A percentile compares a stretch with the other conserved stretches of the same genome.
phyloP scores from a whole-genome alignment of 2,113 vertebrate species.

The Pardalotus punctatus region DNA sequence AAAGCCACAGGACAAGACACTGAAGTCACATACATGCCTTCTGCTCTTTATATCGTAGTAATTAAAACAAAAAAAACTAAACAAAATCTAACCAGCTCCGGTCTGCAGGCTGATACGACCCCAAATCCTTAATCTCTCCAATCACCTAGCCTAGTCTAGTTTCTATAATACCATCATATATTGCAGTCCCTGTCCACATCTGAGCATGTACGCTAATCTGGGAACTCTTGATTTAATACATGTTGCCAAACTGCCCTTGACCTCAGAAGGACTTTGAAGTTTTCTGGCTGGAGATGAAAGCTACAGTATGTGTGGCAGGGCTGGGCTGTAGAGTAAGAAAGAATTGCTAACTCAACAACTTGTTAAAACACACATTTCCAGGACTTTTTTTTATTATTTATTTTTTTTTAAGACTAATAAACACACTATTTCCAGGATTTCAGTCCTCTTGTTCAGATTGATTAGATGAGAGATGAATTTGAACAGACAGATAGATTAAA shows the following conservation, averaged over 20 bases:
- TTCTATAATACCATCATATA: not conserved
- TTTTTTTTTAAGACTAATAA: slow-evolving; percentile 12
- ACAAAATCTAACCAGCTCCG: not conserved
- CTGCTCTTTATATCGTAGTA: not conserved
- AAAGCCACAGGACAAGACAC: not conserved
- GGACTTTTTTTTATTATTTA: not conserved
- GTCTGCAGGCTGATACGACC: not conserved
- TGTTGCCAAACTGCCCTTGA: slow-evolving; percentile 44
- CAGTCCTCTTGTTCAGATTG: slow-evolving; percentile 23
- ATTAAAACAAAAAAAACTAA: not conserved
- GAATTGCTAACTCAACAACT: slow-evolving; percentile 49
- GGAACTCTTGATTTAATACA: slow-evolving; percentile 56
- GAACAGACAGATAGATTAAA: slow-evolving; percentile 62
- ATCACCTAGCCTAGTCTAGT: not conserved
- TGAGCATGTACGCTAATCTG: not conserved
- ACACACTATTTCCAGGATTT: slow-evolving; percentile 36
- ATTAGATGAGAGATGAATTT: slow-evolving; percentile 57
- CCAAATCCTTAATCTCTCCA: slow-evolving; percentile 3
- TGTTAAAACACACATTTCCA: slow-evolving; percentile 45
- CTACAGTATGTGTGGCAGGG: slow-evolving; percentile 38
- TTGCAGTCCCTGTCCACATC: slow-evolving; percentile 8
- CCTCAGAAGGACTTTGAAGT: slow-evolving; percentile 44
- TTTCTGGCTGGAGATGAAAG: slow-evolving; percentile 65
- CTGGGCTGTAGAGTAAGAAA: not conserved
- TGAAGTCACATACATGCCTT: not conserved